phyloP scores from a whole-genome alignment of 1,140 invertebrate species.

The Caenorhabditis remanei region DNA sequence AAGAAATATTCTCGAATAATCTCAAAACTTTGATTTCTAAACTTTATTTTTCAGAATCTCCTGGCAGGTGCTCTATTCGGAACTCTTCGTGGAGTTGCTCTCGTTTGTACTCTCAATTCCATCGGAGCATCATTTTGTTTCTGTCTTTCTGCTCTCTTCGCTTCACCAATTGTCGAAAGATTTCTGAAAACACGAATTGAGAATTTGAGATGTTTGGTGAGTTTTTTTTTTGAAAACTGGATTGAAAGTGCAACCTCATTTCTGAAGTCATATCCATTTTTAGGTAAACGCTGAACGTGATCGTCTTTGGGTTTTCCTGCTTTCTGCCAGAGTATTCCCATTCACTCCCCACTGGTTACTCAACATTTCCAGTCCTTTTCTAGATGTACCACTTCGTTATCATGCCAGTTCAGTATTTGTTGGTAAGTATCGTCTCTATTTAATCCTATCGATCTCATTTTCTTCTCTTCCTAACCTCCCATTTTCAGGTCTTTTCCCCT shows the following conservation, averaged over 20 bases:
- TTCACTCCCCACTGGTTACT: conserved; percentile 83
- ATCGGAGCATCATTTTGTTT: conserved; percentile 81
- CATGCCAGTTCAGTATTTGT: conserved; percentile 82
- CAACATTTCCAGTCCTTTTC: conserved; percentile 81
- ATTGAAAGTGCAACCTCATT: too few species aligned
- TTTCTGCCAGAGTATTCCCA: conserved; percentile 80
- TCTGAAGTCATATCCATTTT: background rate
- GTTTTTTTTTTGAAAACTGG: background rate
- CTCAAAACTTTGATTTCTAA: too few species aligned
- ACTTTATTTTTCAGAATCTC: conserved; percentile 80
- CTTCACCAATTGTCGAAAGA: conserved; percentile 78
- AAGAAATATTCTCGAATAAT: too few species aligned
- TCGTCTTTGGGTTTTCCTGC: conserved; percentile 34
- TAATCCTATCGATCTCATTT: background rate
- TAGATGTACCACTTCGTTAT: conserved; percentile 80
- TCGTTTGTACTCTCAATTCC: conserved; percentile 80
- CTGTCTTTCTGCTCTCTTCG: conserved; percentile 80
- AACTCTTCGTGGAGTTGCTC: conserved; percentile 79
- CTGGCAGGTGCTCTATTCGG: conserved; percentile 82
- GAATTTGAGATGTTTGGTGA: conserved; percentile 32
- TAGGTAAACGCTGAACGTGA: conserved; percentile 33
- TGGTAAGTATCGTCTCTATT: conserved; percentile 78
- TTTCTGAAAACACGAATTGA: conserved; percentile 75
- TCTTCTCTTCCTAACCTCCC: background rate
- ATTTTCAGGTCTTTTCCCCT: conserved; percentile 81